phyloP scores from a whole-genome alignment of 2,888 invertebrate genomes.

The Arge pagana region DNA sequence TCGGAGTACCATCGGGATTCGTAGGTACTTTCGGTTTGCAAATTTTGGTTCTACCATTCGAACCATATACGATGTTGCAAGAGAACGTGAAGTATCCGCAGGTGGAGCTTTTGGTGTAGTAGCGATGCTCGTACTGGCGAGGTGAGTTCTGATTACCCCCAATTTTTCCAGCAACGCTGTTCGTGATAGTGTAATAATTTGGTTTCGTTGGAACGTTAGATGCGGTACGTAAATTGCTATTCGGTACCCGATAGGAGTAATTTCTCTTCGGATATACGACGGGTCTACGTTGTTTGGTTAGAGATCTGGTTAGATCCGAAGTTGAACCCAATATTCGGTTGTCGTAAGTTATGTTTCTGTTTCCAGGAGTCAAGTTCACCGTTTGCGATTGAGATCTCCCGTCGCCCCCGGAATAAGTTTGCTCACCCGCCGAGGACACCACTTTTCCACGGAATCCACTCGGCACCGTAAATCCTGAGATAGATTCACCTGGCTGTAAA shows the following conservation, averaged over 20 bases:
- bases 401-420: conserved; percentile 61
- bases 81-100: conserved; percentile 88
- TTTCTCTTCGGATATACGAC: neutral
- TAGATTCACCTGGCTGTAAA: conserved; percentile 68
- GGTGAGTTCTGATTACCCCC: conserved; percentile 65
- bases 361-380: conserved; percentile 55
- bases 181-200: conserved; percentile 77
- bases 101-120: conserved; percentile 84
- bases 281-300: conserved; percentile 29
- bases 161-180: conserved; percentile 77
- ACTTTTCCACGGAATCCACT: conserved; percentile 71
- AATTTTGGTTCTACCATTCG: conserved; percentile 77
- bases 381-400: conserved; percentile 73
- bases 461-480: conserved; percentile 74
- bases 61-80: conserved; percentile 78
- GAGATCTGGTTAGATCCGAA: conserved; percentile 43
- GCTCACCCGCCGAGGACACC: conserved; percentile 63
- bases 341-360: conserved; percentile 30
- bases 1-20: conserved; percentile 75
- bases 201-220: conserved; percentile 36
- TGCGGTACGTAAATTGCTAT: conserved; percentile 15
- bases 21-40: conserved; percentile 81
- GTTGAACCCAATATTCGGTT: conserved; percentile 44
- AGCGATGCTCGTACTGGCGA: conserved; percentile 67
- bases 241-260: conserved; percentile 7